Percentiles rank a stretch among this genome's conserved stretches.
These are phyloP conservation scores for Eulemur coronatus DNA, from an alignment of 2,797 vertebrate genomes.

Conservation along the genomic window DNA sequence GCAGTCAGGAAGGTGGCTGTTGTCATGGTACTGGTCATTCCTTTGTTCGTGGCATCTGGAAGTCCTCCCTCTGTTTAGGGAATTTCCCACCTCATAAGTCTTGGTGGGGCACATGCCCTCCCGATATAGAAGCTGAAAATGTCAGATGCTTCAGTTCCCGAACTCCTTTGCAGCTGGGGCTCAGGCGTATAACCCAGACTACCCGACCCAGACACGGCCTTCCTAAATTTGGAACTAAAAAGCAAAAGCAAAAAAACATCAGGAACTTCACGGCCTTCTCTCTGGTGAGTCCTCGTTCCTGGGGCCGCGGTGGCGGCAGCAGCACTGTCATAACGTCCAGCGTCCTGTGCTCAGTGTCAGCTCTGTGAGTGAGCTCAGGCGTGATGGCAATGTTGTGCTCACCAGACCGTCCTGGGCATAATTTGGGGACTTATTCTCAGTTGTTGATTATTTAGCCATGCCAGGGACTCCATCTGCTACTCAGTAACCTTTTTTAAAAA, in stretches of 20 bases:
- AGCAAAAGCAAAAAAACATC: not conserved
- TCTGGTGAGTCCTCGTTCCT: not conserved
- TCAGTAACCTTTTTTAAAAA: not conserved
- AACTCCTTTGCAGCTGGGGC: conserved; percentile 18
- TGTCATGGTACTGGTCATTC: not conserved
- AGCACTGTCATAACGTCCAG: too few relatives aligned
- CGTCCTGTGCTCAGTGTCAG: not conserved
- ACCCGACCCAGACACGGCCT: not conserved
- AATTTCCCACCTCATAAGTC: conserved; percentile 42
- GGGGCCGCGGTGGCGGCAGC: not conserved
- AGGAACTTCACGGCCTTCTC: not conserved
- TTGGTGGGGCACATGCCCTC: not conserved
- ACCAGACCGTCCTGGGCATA: not conserved
- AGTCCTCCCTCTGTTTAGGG: conserved; percentile 1
- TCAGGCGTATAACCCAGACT: not conserved
- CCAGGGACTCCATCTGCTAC: not conserved
- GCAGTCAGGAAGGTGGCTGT: not conserved
- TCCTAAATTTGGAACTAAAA: conserved; percentile 7
- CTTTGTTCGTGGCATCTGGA: conserved; percentile 47
- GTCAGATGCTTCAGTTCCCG: conserved; percentile 40
- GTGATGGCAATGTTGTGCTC: not conserved
- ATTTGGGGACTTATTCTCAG: not conserved
- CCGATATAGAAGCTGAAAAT: not conserved
- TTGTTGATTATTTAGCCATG: not conserved
- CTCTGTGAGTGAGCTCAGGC: not conserved